These are phyloP conservation scores for Rhadinocentrus ornatus DNA, from an alignment of 2,797 vertebrate species.

Conservation along the genomic window DNA sequence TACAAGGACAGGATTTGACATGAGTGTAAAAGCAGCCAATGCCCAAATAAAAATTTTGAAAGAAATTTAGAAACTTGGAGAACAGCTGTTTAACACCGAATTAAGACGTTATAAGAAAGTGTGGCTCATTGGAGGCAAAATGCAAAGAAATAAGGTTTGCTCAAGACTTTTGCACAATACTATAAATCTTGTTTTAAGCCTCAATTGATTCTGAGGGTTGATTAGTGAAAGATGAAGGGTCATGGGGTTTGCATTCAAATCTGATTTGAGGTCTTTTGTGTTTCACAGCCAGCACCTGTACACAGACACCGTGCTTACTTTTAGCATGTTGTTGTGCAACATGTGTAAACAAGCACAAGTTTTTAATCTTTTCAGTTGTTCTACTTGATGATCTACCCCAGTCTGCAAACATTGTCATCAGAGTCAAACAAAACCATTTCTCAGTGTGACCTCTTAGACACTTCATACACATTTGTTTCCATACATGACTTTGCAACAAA, in stretches of 20 bases:
- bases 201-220: neutral
- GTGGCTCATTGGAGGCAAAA: neutral
- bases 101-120: neutral
- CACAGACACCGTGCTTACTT: neutral
- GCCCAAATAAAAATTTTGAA: neutral
- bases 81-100: neutral
- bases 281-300: neutral
- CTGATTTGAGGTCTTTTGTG: neutral
- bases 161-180: neutral
- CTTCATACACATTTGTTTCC: neutral
- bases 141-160: neutral
- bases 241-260: neutral
- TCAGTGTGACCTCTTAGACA: neutral
- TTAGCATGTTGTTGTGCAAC: conserved; percentile 12
- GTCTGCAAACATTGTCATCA: conserved; percentile 47
- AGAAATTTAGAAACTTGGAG: neutral
- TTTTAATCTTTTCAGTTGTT: conserved; percentile 15
- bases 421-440: neutral
- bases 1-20: neutral
- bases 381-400: conserved; percentile 31
- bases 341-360: conserved; percentile 16
- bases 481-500: neutral
- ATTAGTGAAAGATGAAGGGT: neutral
- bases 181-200: neutral
- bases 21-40: too few species aligned